Evolutionary conservation across 2,797 vertebrate genomes (phyloP), one percentile per base, ranked within the genome.

Genomic region (Alosa sapidissima): DNA sequence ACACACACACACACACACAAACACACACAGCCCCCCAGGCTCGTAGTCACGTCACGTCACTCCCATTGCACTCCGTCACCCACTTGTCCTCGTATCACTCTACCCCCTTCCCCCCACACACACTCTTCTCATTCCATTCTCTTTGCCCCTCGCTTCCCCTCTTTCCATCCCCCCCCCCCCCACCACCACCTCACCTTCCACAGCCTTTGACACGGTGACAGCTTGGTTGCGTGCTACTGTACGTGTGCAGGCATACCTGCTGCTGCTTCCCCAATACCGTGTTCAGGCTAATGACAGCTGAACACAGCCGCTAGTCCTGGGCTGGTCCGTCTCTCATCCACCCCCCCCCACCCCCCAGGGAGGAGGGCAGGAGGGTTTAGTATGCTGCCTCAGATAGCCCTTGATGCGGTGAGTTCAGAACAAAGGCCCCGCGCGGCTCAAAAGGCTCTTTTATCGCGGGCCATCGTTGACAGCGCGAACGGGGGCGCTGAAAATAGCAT

Each of bases 171-270:
- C 24, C 62, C 11, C 19, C 19, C 55, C 14, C 19, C n/a, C 11
- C 24, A 19, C n/a, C 5, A 0, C 28, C 28, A 28, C 28, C 28
- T 28, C 28, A 78, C 72, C 19, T 19, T 45, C 41, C 72, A 47
- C 41, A 78, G 36, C 72, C 72, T 78, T 78, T 78, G 72, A 78
- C 72, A 78, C 19, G 5, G 72, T 78, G 72, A 45, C 72, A 78
- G 72, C 72, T 47, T 78, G 72, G 16, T 78, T 21, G 72, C 19
- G 19, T 9, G 14, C 72, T 78, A n/a, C n/a, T n/a, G n/a, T n/a
- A 78, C 72, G 72, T 47, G 72, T 78, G 72, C 41, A 78, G 72
- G 16, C 72, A 21, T 78, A 19, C 36, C 16, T 47, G 7, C 58
- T 60, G 58, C 58, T 24, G n/a, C 58, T 24, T n/a, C n/a, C n/a